Evolutionary conservation across 2,113 vertebrate genomes (phyloP).

Genomic region (Phyllopteryx taeniolatus): DNA sequence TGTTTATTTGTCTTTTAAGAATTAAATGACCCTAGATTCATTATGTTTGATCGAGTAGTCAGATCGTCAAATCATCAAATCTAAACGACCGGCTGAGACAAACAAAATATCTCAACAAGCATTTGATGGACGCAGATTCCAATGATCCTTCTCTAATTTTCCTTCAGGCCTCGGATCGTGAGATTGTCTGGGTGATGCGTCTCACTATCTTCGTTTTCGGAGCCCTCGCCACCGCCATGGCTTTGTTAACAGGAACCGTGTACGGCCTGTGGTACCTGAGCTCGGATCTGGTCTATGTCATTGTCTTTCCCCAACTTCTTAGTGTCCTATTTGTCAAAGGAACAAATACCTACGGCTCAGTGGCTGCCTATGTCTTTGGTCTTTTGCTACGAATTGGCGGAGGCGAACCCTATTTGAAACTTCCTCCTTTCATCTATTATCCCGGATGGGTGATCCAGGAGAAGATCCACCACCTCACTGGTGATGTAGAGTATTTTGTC

Average conservation of each 20-base stretch:
- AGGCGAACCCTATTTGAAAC: slow-evolving; percentile 89
- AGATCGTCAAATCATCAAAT: not conserved
- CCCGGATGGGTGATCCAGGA: slow-evolving; percentile 77
- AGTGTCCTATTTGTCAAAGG: slow-evolving; percentile 94
- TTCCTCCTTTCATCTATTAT: slow-evolving; percentile 91
- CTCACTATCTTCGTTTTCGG: slow-evolving; percentile 91
- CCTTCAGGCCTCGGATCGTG: slow-evolving; percentile 88
- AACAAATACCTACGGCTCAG: slow-evolving; percentile 93
- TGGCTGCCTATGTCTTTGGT: slow-evolving; percentile 87
- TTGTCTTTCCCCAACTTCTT: slow-evolving; percentile 95
- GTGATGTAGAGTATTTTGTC: slow-evolving; percentile 73
- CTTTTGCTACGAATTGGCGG: slow-evolving; percentile 88
- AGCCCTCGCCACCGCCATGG: slow-evolving; percentile 91
- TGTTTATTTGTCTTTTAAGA: not conserved
- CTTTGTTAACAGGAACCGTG: slow-evolving; percentile 88
- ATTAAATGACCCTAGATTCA: not conserved
- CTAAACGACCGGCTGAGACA: not conserved
- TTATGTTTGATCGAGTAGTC: not conserved
- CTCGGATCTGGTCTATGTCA: slow-evolving; percentile 95
- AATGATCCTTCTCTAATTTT: slow-evolving; percentile 18
- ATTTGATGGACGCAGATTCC: not conserved
- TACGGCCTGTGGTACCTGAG: slow-evolving; percentile 98
- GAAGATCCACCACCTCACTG: slow-evolving; percentile 65
- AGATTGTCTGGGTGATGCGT: slow-evolving; percentile 96
- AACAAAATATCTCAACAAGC: not conserved